Evolutionary conservation across 2,888 invertebrate genomes (phyloP).

Genomic region (Andrena haemorrhoa): DNA sequence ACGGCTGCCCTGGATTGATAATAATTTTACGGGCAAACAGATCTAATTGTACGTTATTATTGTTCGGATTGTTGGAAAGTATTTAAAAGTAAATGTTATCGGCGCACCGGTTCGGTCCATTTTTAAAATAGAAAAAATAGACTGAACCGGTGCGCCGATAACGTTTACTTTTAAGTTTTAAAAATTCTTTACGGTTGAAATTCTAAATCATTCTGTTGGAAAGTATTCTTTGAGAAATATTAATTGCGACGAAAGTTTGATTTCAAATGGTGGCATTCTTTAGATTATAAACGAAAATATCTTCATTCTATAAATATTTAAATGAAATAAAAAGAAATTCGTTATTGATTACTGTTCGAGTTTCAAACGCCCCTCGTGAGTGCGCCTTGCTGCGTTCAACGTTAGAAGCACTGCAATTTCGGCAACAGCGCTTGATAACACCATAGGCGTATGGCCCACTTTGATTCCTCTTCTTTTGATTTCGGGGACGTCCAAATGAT

Average conservation of each 20-base stretch:
- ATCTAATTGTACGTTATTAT: too few relatives aligned
- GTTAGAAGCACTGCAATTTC: slow-evolving; percentile 92
- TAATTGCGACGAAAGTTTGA: too few relatives aligned
- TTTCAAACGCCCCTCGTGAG: slow-evolving; percentile 90
- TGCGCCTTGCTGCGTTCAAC: slow-evolving; percentile 91
- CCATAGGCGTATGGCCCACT: slow-evolving; percentile 93
- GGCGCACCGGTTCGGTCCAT: too few relatives aligned
- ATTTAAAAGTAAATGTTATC: too few relatives aligned
- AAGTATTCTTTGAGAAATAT: too few relatives aligned
- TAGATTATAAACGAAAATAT: neutral
- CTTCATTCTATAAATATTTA: neutral
- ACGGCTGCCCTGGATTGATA: slow-evolving; percentile 82
- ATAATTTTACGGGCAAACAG: slow-evolving; percentile 4
- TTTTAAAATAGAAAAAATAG: too few relatives aligned
- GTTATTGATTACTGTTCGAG: slow-evolving; percentile 86
- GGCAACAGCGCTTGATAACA: slow-evolving; percentile 92
- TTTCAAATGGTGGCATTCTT: too few relatives aligned
- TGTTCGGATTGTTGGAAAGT: too few relatives aligned
- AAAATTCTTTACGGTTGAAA: too few relatives aligned
- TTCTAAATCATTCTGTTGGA: too few relatives aligned
- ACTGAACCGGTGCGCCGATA: too few relatives aligned
- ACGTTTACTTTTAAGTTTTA: too few relatives aligned
- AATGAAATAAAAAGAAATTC: neutral
- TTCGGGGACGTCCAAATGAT: slow-evolving; percentile 92
- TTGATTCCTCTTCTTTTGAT: slow-evolving; percentile 90